Evolutionary conservation across 2,113 vertebrate genomes (phyloP).

Genomic region (Galeopterus variegatus): DNA sequence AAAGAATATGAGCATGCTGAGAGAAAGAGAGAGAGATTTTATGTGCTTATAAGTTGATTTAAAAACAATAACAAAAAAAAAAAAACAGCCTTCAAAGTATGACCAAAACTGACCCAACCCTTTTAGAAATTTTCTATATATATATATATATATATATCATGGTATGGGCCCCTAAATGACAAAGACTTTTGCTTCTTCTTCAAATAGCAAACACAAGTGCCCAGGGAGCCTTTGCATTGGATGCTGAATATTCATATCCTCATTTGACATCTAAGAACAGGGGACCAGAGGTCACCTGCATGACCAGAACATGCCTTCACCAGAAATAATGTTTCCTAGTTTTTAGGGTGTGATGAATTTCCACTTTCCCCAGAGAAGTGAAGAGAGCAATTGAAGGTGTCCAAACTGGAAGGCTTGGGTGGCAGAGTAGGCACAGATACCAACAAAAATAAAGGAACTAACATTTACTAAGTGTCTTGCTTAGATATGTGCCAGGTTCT

Average conservation of each 20-base stretch:
- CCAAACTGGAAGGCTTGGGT: background rate
- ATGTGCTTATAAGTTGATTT: background rate
- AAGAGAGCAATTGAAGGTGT: background rate
- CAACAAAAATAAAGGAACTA: background rate
- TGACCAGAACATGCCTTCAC: background rate
- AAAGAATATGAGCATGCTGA: constrained; percentile 20
- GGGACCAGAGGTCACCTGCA: background rate
- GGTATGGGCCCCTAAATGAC: background rate
- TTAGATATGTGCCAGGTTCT: background rate
- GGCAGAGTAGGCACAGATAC: background rate
- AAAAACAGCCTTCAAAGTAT: constrained; percentile 53
- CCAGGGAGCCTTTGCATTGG: background rate
- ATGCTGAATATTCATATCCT: constrained; percentile 20
- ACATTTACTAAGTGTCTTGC: background rate
- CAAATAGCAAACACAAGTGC: background rate
- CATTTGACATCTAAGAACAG: constrained; percentile 29
- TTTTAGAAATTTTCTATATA: background rate
- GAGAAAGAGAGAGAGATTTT: background rate
- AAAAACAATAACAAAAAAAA: background rate
- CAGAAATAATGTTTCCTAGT: constrained; percentile 45
- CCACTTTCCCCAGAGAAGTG: constrained; percentile 19
- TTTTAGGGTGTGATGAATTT: background rate
- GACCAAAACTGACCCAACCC: constrained; percentile 30
- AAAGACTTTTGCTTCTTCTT: constrained; percentile 26
- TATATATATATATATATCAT: background rate